Percentiles rank a stretch among this genome's conserved stretches.
Evolutionary conservation across 2,797 vertebrate genomes (phyloP).

Genomic region (Mormyrops attenuatus): DNA sequence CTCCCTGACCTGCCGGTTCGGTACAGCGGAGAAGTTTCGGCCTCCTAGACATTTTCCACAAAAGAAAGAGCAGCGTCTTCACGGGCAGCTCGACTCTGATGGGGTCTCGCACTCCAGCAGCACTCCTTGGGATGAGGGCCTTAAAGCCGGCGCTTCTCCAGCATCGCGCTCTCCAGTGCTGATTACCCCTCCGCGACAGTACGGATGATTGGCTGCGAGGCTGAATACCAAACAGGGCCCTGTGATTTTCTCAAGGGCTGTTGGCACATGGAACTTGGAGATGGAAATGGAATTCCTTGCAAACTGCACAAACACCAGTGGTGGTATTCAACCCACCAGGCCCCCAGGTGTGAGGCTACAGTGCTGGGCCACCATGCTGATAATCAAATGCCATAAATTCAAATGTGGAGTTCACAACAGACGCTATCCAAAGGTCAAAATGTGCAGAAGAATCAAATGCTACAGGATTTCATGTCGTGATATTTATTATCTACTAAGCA

Average conservation of each 20-base stretch:
- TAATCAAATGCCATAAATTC: neutral
- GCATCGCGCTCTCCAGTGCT: neutral
- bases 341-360: neutral
- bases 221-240: neutral
- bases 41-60: neutral
- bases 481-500: slow-evolving; percentile 31
- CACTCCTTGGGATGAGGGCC: neutral
- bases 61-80: neutral
- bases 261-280: neutral
- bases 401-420: neutral
- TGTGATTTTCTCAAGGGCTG: slow-evolving; percentile 5
- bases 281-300: neutral
- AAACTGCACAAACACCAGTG: neutral
- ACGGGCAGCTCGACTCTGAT: neutral
- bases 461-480: neutral
- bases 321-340: neutral
- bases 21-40: neutral
- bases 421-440: neutral
- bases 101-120: neutral
- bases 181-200: neutral
- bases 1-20: neutral
- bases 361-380: neutral
- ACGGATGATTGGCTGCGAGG: neutral
- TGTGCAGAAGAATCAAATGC: too few species aligned
- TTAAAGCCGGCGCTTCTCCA: neutral